Percentiles rank a stretch among this genome's conserved stretches.
phyloP scores from a whole-genome alignment of 2,797 vertebrate species.

The Picus viridis region DNA sequence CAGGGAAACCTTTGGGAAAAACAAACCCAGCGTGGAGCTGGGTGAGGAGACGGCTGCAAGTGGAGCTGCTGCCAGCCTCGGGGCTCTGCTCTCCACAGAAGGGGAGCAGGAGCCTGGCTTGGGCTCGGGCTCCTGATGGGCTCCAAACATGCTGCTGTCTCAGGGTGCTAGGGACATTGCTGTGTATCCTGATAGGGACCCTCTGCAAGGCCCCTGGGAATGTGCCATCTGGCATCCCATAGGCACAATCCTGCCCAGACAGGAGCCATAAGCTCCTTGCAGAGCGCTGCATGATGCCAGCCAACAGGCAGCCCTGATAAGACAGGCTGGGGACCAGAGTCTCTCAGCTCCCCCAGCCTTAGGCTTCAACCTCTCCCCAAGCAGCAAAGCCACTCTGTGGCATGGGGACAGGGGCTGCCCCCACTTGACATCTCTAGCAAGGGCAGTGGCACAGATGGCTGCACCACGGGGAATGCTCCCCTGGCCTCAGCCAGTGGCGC shows the following conservation, averaged over 20 bases:
- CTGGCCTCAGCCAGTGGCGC: background rate
- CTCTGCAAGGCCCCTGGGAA: background rate
- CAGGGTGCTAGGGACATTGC: background rate
- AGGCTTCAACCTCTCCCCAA: background rate
- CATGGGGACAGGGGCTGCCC: background rate
- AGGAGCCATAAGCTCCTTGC: background rate
- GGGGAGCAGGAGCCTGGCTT: background rate
- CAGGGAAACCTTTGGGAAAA: background rate
- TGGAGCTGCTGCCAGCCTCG: background rate
- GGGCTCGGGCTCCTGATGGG: background rate
- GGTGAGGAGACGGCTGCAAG: rapidly evolving
- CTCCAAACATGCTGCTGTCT: rapidly evolving
- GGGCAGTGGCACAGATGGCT: conserved; percentile 19
- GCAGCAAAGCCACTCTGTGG: background rate
- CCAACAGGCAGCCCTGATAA: rapidly evolving
- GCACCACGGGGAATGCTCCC: background rate
- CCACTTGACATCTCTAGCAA: background rate
- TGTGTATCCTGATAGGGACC: rapidly evolving
- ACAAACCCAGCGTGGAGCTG: background rate
- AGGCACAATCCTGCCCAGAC: background rate
- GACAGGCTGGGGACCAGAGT: background rate
- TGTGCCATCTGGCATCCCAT: background rate
- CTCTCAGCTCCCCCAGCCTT: background rate
- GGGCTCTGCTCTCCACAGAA: rapidly evolving
- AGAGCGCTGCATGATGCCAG: background rate